Percentiles rank a stretch among this genome's conserved stretches.
Conservation (phyloP, 2,797 vertebrate genomes). For the Brachymystax lenok region DNA sequence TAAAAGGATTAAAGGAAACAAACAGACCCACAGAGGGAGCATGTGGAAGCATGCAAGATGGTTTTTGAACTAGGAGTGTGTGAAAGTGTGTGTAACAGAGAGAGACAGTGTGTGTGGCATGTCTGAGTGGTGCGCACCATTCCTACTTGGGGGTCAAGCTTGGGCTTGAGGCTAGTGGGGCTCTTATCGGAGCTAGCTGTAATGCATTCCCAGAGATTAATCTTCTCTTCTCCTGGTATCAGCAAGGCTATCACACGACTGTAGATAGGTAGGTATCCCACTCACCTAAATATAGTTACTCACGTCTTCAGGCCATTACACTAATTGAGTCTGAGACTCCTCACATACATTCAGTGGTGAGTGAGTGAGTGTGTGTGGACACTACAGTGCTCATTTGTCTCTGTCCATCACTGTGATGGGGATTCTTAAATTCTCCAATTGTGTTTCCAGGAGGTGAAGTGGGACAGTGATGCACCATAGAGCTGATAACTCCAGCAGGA, state of each 20-base stretch:
- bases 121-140: background rate
- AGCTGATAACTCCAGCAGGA: too few species aligned
- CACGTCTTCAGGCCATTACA: background rate
- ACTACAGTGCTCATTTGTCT: too few species aligned
- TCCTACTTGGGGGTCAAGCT: background rate
- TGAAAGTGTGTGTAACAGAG: background rate
- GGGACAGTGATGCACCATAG: too few species aligned
- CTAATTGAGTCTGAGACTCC: background rate
- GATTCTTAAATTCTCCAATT: too few species aligned
- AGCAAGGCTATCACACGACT: slow-evolving; percentile 12
- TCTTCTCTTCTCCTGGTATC: background rate
- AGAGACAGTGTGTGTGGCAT: background rate
- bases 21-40: background rate
- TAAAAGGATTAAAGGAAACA: background rate
- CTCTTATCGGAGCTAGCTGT: background rate
- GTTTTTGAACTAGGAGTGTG: background rate
- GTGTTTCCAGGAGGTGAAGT: too few species aligned
- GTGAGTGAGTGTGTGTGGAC: too few species aligned
- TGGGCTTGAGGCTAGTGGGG: background rate
- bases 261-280: background rate
- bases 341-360: background rate
- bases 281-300: background rate
- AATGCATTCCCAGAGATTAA: background rate
- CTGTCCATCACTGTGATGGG: too few species aligned
- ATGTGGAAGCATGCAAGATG: background rate